Evolutionary conservation across 2,888 invertebrate species (phyloP).

Genomic region (Apocheima hispidaria): DNA sequence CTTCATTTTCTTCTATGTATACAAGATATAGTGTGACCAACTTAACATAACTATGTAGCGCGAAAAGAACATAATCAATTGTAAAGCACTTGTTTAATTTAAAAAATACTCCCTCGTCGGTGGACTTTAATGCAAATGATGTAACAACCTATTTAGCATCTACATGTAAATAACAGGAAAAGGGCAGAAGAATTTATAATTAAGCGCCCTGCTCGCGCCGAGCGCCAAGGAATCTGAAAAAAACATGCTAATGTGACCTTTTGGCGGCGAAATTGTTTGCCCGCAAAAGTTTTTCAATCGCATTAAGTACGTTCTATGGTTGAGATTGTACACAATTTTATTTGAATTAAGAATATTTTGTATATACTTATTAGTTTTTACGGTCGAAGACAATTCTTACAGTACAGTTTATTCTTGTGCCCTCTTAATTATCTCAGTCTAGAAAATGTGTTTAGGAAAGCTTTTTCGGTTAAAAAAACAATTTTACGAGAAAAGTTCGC

Average conservation of each 20-base stretch:
- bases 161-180: constrained; percentile 40
- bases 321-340: constrained; percentile 12
- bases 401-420: neutral
- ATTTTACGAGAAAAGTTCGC: constrained; percentile 3
- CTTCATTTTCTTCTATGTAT: too few species aligned
- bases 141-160: constrained; percentile 17
- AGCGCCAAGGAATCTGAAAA: constrained; percentile 27
- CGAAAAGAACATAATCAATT: too few species aligned
- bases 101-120: neutral
- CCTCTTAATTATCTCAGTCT: too few species aligned
- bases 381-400: neutral
- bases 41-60: too few species aligned
- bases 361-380: constrained; percentile 1
- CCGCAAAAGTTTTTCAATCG: constrained; percentile 31
- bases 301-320: constrained; percentile 19
- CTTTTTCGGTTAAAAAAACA: constrained; percentile 11
- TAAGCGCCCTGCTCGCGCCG: constrained; percentile 22
- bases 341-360: neutral
- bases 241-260: constrained; percentile 46
- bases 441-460: constrained; percentile 25
- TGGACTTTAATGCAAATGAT: constrained; percentile 20
- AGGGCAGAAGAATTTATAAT: constrained; percentile 39
- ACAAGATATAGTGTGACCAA: too few species aligned
- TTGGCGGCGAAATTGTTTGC: constrained; percentile 23
- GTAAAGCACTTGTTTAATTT: too few species aligned